phyloP scores from a whole-genome alignment of 92 coral and sea anemone genomes.

The Ricordea florida region DNA sequence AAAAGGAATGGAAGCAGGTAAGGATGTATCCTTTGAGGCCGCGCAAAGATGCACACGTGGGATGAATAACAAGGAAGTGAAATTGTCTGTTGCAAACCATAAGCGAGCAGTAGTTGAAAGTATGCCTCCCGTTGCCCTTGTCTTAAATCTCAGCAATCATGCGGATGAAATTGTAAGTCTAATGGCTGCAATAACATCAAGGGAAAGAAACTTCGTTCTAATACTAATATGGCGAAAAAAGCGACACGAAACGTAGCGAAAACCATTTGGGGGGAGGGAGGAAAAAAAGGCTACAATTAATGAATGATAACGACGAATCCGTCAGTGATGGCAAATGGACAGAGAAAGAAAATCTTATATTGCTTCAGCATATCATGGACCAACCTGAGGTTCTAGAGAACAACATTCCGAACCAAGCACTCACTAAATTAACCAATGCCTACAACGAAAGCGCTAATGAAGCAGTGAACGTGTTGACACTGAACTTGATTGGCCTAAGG shows the following conservation, averaged over 20 bases:
- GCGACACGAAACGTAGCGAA: conserved; percentile 14
- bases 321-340: conserved; percentile 44
- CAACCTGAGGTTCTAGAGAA: conserved; percentile 17
- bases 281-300: conserved; percentile 20
- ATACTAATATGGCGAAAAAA: neutral
- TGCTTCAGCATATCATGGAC: conserved; percentile 31
- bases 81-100: conserved; percentile 21
- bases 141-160: conserved; percentile 15
- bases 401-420: neutral
- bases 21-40: neutral
- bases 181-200: conserved; percentile 43
- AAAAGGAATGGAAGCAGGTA: neutral
- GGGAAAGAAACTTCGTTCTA: conserved; percentile 27
- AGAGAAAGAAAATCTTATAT: conserved; percentile 46
- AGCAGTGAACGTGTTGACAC: conserved; percentile 5
- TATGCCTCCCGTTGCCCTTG: conserved; percentile 64
- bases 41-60: conserved; percentile 48
- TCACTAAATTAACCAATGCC: conserved; percentile 6
- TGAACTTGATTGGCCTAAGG: conserved; percentile 5
- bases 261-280: conserved; percentile 43
- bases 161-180: conserved; percentile 44
- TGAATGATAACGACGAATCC: conserved; percentile 30
- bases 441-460: conserved; percentile 27
- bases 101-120: conserved; percentile 13
- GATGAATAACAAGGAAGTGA: conserved; percentile 36